Percentiles rank a stretch among this genome's conserved stretches.
phyloP scores from a whole-genome alignment of 23 tunicate genomes.

The Oikopleura vanhoeffeni region DNA sequence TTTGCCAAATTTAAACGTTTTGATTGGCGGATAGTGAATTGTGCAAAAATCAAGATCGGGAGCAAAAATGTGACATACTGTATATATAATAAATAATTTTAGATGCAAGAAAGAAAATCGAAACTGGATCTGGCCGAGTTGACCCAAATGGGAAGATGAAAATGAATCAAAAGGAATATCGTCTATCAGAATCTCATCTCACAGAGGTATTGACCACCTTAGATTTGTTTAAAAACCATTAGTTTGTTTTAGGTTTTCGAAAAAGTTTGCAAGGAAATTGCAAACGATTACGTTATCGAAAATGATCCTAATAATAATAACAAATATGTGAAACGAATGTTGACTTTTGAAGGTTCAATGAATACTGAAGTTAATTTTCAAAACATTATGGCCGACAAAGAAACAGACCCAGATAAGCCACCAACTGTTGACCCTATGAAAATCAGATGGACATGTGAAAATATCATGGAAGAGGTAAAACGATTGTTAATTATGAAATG shows the following conservation, averaged over 20 bases:
- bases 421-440: neutral
- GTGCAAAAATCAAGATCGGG: too few species aligned
- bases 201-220: too few species aligned
- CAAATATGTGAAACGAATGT: constrained; percentile 55
- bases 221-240: neutral
- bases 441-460: constrained; percentile 15
- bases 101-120: constrained; percentile 75
- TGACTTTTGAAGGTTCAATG: constrained; percentile 94
- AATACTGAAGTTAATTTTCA: constrained; percentile 47
- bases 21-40: too few species aligned
- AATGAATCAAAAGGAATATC: neutral
- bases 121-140: constrained; percentile 77
- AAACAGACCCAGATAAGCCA: neutral
- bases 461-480: constrained; percentile 12
- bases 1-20: too few species aligned
- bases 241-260: constrained; percentile 25
- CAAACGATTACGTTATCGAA: constrained; percentile 47
- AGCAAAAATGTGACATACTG: too few species aligned
- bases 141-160: constrained; percentile 80
- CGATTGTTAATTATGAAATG: too few species aligned
- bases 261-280: constrained; percentile 36
- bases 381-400: constrained; percentile 35
- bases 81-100: too few species aligned
- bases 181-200: constrained; percentile 9
- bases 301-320: constrained; percentile 44